These are phyloP conservation scores for Rhinichthys osculus DNA, from an alignment of 2,797 vertebrate genomes.

Conservation along the genomic window DNA sequence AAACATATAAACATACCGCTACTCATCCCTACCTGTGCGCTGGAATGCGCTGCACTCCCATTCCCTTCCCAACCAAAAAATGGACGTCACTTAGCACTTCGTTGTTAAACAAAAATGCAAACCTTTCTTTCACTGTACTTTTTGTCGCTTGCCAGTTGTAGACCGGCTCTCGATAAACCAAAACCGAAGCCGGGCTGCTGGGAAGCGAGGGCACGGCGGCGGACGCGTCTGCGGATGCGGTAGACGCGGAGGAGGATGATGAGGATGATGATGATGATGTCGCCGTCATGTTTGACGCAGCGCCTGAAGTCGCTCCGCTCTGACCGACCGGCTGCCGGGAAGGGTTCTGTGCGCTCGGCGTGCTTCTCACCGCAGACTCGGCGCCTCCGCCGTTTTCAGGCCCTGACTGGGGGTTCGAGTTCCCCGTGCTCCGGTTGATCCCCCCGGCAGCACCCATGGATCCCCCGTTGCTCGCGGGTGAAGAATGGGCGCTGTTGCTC, in stretches of 20 bases:
- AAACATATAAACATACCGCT: constrained; percentile 50
- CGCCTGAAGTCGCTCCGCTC: constrained; percentile 57
- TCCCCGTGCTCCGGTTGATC: constrained; percentile 55
- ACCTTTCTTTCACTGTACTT: constrained; percentile 87
- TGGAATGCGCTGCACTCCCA: constrained; percentile 85
- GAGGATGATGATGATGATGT: constrained; percentile 53
- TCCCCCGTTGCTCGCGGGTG: constrained; percentile 59
- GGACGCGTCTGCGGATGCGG: constrained; percentile 56
- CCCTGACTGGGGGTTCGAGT: constrained; percentile 67
- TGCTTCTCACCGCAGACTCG: constrained; percentile 59
- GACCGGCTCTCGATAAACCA: constrained; percentile 82
- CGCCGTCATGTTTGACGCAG: constrained; percentile 64
- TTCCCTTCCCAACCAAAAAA: constrained; percentile 88
- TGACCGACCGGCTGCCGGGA: constrained; percentile 65
- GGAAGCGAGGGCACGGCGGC: constrained; percentile 65
- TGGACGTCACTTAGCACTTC: constrained; percentile 91
- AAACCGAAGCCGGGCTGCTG: constrained; percentile 67
- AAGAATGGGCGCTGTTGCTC: constrained; percentile 66
- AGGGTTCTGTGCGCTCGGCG: constrained; percentile 61
- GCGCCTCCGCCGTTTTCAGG: constrained; percentile 69
- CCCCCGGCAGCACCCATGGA: constrained; percentile 57
- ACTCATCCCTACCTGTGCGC: constrained; percentile 83
- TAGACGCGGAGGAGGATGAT: constrained; percentile 54
- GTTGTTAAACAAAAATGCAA: constrained; percentile 90
- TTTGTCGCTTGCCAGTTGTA: constrained; percentile 90